phyloP scores from a whole-genome alignment of 2,113 vertebrate genomes.

The Indicator maculatus region DNA sequence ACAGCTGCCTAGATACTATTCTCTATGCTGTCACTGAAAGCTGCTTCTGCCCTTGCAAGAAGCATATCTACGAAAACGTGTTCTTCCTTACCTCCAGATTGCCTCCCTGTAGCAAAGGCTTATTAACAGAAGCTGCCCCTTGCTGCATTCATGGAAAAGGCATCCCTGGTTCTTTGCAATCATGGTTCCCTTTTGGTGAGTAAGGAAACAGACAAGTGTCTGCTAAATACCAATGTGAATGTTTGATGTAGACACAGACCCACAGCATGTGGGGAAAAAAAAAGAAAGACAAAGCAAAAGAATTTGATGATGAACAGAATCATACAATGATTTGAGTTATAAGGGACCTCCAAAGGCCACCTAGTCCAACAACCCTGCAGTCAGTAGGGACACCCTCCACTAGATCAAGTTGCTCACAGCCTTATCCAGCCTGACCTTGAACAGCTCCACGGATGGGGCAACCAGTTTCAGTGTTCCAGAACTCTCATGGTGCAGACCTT shows the following conservation, averaged over 20 bases:
- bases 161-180: neutral
- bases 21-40: neutral
- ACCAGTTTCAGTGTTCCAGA: too few relatives aligned
- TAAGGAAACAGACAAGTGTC: neutral
- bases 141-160: neutral
- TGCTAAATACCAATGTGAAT: neutral
- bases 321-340: too few relatives aligned
- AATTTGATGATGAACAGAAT: neutral
- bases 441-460: too few relatives aligned
- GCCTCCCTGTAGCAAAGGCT: neutral
- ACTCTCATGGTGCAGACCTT: too few relatives aligned
- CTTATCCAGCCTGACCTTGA: too few relatives aligned
- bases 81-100: neutral
- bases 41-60: neutral
- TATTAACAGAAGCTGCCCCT: neutral
- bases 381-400: too few relatives aligned
- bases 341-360: too few relatives aligned
- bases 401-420: too few relatives aligned
- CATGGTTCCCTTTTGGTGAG: neutral
- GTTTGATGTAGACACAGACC: neutral
- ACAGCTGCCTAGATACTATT: neutral
- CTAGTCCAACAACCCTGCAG: too few relatives aligned
- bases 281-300: neutral
- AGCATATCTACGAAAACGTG: neutral
- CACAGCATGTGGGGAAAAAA: rapidly evolving